Evolutionary conservation across 2,888 invertebrate species (phyloP).

Genomic region (Sphaeridia pumilis): DNA sequence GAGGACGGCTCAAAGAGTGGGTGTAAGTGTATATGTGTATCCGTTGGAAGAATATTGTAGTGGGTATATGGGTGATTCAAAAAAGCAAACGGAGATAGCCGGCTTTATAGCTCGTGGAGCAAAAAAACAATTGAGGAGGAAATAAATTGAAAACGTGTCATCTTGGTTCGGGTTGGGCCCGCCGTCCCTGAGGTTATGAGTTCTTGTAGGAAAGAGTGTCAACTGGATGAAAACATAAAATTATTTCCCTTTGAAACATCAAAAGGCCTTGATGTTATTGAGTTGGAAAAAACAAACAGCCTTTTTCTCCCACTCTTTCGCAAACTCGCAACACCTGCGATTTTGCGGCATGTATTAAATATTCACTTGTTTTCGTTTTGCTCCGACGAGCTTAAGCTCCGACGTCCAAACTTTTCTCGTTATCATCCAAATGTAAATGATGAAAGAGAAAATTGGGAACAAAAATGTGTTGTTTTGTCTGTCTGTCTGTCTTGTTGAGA

Average conservation of each 20-base stretch:
- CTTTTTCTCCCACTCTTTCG: neutral
- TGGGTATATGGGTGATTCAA: too few relatives aligned
- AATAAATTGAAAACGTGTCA: slow-evolving; percentile 5
- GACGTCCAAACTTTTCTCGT: neutral
- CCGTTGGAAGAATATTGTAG: too few relatives aligned
- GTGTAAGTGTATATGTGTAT: too few relatives aligned
- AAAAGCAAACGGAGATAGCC: too few relatives aligned
- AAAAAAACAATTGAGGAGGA: slow-evolving; percentile 2
- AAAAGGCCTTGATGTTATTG: neutral
- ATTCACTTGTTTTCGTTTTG: too few relatives aligned
- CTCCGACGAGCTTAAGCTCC: neutral
- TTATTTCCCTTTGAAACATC: slow-evolving; percentile 3
- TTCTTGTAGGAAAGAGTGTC: neutral
- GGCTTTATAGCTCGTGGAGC: too few relatives aligned
- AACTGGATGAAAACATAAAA: slow-evolving; percentile 3
- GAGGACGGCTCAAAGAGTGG: too few relatives aligned
- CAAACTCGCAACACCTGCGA: neutral
- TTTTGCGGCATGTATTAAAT: too few relatives aligned
- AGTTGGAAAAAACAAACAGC: slow-evolving; percentile 2
- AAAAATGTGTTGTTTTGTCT: neutral
- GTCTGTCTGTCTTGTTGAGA: neutral
- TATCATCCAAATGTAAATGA: neutral
- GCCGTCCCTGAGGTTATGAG: neutral
- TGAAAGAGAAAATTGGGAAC: neutral
- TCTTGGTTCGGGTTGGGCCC: neutral